Percentiles rank a stretch among this genome's conserved stretches.
Evolutionary conservation across 2,888 invertebrate species (phyloP).

Genomic region (Colletes collaris): DNA sequence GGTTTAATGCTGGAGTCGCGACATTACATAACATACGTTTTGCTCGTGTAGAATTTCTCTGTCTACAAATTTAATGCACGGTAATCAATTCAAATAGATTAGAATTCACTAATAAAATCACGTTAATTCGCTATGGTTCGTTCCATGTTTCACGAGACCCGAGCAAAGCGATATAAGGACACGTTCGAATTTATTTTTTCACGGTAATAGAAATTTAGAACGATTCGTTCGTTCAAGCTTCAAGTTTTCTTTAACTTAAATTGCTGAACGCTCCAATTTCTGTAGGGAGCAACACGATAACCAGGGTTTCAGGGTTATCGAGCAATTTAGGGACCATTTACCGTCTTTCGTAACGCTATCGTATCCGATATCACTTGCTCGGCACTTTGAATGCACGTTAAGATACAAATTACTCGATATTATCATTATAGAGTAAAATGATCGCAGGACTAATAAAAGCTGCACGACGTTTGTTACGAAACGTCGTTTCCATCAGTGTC

Average conservation of each 20-base stretch:
- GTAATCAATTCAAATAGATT: neutral
- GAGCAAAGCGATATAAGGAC: neutral
- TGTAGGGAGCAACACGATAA: constrained; percentile 44
- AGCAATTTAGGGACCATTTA: constrained; percentile 32
- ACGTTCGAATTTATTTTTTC: neutral
- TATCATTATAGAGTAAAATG: too few relatives aligned
- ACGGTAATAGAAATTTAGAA: neutral
- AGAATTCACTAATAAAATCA: neutral
- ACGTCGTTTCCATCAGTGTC: neutral
- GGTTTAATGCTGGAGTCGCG: neutral
- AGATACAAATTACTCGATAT: too few relatives aligned
- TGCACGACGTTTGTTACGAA: neutral
- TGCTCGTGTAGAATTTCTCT: neutral
- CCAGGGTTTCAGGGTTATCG: constrained; percentile 46
- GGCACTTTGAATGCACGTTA: too few relatives aligned
- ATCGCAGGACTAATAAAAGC: too few relatives aligned
- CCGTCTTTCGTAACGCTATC: constrained; percentile 10
- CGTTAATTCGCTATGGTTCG: neutral
- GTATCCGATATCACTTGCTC: neutral
- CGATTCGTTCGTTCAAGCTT: neutral
- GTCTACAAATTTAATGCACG: neutral
- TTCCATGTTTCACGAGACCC: neutral
- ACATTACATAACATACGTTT: neutral
- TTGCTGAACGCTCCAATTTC: neutral
- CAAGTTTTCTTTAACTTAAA: neutral